Evolutionary conservation across 1,140 invertebrate genomes (phyloP).

Genomic region (Ctenoplectra terminalis): DNA sequence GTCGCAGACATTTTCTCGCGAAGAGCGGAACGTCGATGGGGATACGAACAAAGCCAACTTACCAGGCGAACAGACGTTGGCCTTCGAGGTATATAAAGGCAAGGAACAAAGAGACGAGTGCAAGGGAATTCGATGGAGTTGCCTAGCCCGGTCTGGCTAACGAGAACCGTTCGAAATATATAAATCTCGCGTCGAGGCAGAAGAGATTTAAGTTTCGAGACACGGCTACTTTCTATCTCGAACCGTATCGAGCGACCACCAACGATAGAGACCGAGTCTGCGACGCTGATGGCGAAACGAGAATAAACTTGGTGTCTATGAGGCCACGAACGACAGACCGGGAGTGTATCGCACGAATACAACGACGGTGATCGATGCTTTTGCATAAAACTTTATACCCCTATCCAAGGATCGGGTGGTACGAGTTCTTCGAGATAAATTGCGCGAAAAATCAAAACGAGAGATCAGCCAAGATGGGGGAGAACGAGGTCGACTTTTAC

Average conservation of each 20-base stretch:
- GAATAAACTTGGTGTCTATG: constrained; percentile 53
- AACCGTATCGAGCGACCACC: constrained; percentile 13
- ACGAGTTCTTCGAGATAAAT: constrained; percentile 51
- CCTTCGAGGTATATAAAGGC: not conserved
- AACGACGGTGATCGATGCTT: constrained; percentile 43
- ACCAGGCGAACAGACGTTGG: constrained; percentile 19
- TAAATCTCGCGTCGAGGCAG: constrained; percentile 47
- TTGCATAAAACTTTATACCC: constrained; percentile 62
- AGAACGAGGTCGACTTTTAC: not conserved
- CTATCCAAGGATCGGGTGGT: constrained; percentile 42
- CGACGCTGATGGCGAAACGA: constrained; percentile 20
- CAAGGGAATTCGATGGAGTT: not conserved
- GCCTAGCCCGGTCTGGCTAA: not conserved
- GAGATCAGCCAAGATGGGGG: not conserved
- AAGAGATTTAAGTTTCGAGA: constrained; percentile 61
- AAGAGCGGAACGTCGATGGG: constrained; percentile 7
- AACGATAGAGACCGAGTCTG: too few relatives aligned
- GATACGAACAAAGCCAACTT: constrained; percentile 48
- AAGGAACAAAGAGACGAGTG: not conserved
- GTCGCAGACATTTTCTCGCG: constrained; percentile 15
- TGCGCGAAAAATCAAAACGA: constrained; percentile 58
- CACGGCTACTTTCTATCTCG: not conserved
- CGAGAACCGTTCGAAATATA: not conserved
- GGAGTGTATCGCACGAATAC: not conserved
- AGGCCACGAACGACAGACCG: not conserved